phyloP scores from a whole-genome alignment of 2,797 vertebrate species.

The Pipistrellus nathusii region DNA sequence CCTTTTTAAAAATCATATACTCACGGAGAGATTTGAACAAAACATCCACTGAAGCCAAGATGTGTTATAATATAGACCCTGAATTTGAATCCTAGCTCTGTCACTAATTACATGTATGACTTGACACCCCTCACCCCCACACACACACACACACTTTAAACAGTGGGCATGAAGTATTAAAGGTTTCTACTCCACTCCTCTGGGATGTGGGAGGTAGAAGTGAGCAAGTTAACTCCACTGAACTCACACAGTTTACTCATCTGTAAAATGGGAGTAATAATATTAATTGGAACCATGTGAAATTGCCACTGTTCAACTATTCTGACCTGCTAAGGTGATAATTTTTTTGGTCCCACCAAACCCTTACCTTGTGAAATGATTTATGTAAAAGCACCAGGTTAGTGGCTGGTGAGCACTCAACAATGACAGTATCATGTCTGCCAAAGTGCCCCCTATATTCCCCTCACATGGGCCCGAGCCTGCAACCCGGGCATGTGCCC shows the following conservation, averaged over 20 bases:
- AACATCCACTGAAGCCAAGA: not conserved
- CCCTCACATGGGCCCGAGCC: not conserved
- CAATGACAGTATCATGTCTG: not conserved
- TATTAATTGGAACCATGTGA: not conserved
- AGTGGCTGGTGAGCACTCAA: not conserved
- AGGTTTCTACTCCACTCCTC: not conserved
- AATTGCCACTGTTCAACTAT: not conserved
- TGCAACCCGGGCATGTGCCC: not conserved
- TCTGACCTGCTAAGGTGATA: not conserved
- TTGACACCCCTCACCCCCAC: not conserved
- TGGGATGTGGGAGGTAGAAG: not conserved
- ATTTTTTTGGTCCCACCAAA: not conserved
- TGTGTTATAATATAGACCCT: not conserved
- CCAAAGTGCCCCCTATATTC: not conserved
- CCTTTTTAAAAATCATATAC: too few species aligned
- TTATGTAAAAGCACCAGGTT: not conserved
- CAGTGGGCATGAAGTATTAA: not conserved
- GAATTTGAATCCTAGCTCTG: constrained; percentile 14
- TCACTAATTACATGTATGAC: not conserved
- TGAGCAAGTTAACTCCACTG: not conserved
- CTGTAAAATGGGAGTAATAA: not conserved
- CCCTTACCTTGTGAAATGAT: not conserved
- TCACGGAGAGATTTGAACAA: not conserved
- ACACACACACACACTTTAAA: not conserved
- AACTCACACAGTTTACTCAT: not conserved